A percentile compares a stretch with the other conserved stretches of the same genome.
These are phyloP conservation scores for Babylonia areolata DNA, from an alignment of 1,140 invertebrate genomes.

Conservation along the genomic window DNA sequence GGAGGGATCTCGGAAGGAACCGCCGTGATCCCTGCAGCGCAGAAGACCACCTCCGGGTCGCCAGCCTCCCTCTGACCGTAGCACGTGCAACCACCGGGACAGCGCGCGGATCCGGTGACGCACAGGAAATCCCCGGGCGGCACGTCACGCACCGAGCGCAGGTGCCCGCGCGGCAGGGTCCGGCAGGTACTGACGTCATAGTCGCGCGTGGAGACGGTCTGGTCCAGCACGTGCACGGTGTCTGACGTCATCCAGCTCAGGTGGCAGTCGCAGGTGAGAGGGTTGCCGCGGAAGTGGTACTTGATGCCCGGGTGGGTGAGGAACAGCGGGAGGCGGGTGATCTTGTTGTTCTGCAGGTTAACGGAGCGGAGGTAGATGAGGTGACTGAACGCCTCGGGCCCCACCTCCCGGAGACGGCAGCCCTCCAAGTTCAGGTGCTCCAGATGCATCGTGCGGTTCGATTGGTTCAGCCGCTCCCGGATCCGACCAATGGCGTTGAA, in stretches of 20 bases:
- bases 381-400: conserved; percentile 8
- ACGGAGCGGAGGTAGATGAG: conserved; percentile 34
- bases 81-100: conserved; percentile 19
- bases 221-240: not conserved
- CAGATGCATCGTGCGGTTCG: conserved; percentile 32
- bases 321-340: not conserved
- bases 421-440: conserved; percentile 16
- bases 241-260: conserved; percentile 14
- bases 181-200: conserved; percentile 20
- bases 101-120: not conserved
- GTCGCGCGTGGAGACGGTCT: conserved; percentile 19
- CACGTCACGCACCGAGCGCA: not conserved
- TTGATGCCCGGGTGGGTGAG: conserved; percentile 8
- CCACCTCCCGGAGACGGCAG: conserved; percentile 4
- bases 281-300: conserved; percentile 26
- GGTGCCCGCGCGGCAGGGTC: not conserved
- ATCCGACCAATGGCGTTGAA: conserved; percentile 31
- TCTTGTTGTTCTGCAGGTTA: conserved; percentile 22
- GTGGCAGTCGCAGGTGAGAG: conserved; percentile 26
- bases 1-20: not conserved
- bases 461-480: conserved; percentile 20
- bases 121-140: conserved; percentile 13
- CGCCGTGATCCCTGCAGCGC: not conserved
- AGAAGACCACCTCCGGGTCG: conserved; percentile 26
- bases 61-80: conserved; percentile 26